Conservation (phyloP, 2,888 invertebrate genomes). For the Harpalus rubripes region DNA sequence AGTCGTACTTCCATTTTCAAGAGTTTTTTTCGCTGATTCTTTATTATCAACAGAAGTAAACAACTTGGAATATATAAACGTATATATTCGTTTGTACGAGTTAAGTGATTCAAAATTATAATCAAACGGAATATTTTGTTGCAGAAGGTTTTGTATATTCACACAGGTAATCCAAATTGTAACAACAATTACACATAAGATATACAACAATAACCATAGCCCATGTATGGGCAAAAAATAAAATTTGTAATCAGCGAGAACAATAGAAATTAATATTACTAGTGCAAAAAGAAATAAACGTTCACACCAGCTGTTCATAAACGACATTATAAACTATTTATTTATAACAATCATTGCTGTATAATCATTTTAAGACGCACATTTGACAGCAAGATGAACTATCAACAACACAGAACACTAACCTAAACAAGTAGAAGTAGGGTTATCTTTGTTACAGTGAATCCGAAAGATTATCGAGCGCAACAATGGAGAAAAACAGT, state of each 20-base stretch:
- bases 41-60: not conserved
- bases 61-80: not conserved
- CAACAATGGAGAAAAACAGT: not conserved
- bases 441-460: slow-evolving; percentile 18
- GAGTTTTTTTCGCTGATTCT: not conserved
- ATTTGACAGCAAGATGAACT: not conserved
- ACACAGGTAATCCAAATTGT: slow-evolving; percentile 79
- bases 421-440: not conserved
- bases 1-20: slow-evolving; percentile 16
- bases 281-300: slow-evolving; percentile 52
- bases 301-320: slow-evolving; percentile 64
- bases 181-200: slow-evolving; percentile 76
- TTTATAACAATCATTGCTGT: slow-evolving; percentile 14
- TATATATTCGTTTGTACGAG: slow-evolving; percentile 26
- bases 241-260: slow-evolving; percentile 58
- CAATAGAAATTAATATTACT: slow-evolving; percentile 37
- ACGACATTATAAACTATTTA: slow-evolving; percentile 54
- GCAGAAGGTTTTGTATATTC: slow-evolving; percentile 79
- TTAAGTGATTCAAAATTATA: slow-evolving; percentile 73
- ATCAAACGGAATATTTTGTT: slow-evolving; percentile 79
- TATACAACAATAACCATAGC: slow-evolving; percentile 78
- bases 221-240: slow-evolving; percentile 67
- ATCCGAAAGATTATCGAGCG: not conserved
- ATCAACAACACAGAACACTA: too few species aligned
- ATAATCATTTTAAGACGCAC: slow-evolving; percentile 9